These are phyloP conservation scores for Dysdera silvatica DNA, from an alignment of 1,140 invertebrate species.

Conservation along the genomic window DNA sequence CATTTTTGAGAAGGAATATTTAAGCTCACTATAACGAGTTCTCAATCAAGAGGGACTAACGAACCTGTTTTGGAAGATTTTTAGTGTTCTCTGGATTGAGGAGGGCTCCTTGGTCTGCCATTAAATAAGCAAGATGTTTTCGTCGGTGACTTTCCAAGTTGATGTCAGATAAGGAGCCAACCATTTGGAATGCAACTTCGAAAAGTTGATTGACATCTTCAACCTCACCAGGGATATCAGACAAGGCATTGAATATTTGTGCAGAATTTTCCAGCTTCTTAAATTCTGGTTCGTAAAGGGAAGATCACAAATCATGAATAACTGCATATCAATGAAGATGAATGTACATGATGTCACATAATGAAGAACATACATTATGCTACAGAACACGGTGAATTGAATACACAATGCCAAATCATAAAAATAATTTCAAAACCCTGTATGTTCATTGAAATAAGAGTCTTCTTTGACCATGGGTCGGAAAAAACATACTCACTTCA, in stretches of 20 bases:
- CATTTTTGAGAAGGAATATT: background rate
- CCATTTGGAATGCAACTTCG: slow-evolving; percentile 41
- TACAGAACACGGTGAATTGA: no score
- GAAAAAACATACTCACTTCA: no score
- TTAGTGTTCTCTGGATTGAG: slow-evolving; percentile 79
- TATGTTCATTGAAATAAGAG: no score
- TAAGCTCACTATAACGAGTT: background rate
- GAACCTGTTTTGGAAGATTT: slow-evolving; percentile 79
- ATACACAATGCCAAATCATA: no score
- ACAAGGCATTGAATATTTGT: slow-evolving; percentile 93
- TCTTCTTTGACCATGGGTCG: no score
- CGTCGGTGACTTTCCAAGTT: slow-evolving; percentile 82
- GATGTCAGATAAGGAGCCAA: slow-evolving; percentile 65
- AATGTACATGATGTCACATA: background rate
- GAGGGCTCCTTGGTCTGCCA: slow-evolving; percentile 89
- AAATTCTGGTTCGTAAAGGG: slow-evolving; percentile 61
- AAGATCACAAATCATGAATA: slow-evolving; percentile 13
- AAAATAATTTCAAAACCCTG: no score
- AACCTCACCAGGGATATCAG: slow-evolving; percentile 71
- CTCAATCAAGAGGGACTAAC: background rate
- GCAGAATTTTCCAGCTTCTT: slow-evolving; percentile 80
- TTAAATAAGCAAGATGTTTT: slow-evolving; percentile 86
- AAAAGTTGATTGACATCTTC: slow-evolving; percentile 36
- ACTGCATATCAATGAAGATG: slow-evolving; percentile 11
- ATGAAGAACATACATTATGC: no score